A percentile compares a stretch with the other conserved stretches of the same genome.
Evolutionary conservation across 2,888 invertebrate species (phyloP).

Genomic region (Stenurella melanura): DNA sequence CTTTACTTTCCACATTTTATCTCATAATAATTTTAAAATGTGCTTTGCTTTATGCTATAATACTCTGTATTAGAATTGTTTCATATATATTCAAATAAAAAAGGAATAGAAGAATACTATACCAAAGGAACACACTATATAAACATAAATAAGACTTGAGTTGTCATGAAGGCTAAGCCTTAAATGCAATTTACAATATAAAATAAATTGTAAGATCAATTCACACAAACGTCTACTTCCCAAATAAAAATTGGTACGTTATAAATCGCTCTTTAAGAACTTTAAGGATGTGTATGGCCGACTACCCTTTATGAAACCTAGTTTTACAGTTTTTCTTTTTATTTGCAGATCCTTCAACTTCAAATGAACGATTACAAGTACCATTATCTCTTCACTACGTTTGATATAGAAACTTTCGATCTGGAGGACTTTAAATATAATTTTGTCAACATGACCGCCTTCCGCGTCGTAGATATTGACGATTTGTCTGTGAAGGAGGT

Average conservation of each 20-base stretch:
- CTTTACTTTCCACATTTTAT: no score
- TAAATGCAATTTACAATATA: not conserved
- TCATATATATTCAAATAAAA: no score
- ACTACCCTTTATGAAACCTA: not conserved
- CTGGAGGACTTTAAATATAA: constrained; percentile 85
- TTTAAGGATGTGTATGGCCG: no score
- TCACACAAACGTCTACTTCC: not conserved
- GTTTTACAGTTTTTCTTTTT: not conserved
- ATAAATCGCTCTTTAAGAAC: not conserved
- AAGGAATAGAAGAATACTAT: no score
- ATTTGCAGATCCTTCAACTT: constrained; percentile 82
- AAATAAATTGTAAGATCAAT: constrained; percentile 11
- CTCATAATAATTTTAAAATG: no score
- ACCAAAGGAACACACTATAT: not conserved
- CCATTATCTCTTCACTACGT: constrained; percentile 87
- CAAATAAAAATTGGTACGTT: not conserved
- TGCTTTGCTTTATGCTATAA: no score
- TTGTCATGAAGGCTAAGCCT: not conserved
- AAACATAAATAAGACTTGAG: constrained; percentile 4
- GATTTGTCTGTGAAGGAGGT: constrained; percentile 81
- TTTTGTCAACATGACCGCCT: constrained; percentile 85
- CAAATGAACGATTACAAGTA: constrained; percentile 92
- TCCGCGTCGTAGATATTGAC: constrained; percentile 82
- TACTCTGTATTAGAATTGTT: no score
- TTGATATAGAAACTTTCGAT: constrained; percentile 81